Evolutionary conservation across 2,113 vertebrate genomes (phyloP).

Genomic region (Semnopithecus entellus): DNA sequence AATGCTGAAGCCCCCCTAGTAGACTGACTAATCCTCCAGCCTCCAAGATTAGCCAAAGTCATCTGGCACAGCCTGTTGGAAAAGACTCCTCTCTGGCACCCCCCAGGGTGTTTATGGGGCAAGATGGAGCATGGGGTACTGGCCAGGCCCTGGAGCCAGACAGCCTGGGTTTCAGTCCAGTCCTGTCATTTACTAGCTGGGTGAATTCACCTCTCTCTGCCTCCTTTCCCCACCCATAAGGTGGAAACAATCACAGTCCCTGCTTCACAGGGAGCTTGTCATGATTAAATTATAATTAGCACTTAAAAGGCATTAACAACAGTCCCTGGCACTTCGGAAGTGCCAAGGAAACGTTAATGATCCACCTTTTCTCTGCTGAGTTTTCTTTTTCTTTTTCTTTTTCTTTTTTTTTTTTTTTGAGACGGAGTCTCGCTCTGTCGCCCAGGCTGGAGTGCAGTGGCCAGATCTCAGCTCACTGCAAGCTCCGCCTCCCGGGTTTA

Average conservation of each 20-base stretch:
- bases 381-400: too few relatives aligned
- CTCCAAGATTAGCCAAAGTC: not conserved
- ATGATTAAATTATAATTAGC: not conserved
- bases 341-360: not conserved
- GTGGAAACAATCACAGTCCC: not conserved
- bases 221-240: not conserved
- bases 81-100: not conserved
- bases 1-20: not conserved
- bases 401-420: too few relatives aligned
- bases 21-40: not conserved
- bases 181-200: not conserved
- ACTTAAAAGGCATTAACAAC: not conserved
- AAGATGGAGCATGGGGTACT: not conserved
- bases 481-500: too few relatives aligned
- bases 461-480: too few relatives aligned
- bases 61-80: not conserved
- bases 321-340: not conserved
- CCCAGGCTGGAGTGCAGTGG: too few relatives aligned
- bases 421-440: too few relatives aligned
- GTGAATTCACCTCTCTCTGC: not conserved
- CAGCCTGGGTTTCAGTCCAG: not conserved
- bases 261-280: rapidly evolving
- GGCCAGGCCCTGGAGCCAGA: not conserved
- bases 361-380: not conserved
- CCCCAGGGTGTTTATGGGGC: too few relatives aligned